Percentiles rank a stretch among this genome's conserved stretches.
phyloP scores from a whole-genome alignment of 2,113 vertebrate species.

The Oreochromis tanganicae region DNA sequence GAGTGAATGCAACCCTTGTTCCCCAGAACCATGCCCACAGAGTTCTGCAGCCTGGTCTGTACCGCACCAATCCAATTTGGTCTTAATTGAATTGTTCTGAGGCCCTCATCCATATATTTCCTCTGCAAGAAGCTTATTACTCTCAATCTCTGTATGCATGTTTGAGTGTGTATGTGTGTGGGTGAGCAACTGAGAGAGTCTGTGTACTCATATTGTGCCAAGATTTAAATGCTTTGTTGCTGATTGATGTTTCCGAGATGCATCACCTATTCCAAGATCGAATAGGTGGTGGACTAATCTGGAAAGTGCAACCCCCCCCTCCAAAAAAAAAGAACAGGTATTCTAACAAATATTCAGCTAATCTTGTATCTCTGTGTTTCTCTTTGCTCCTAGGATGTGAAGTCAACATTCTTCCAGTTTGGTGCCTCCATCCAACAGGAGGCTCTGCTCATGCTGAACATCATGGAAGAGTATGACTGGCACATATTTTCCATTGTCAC shows the following conservation, averaged over 20 bases:
- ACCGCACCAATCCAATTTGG: conserved; percentile 61
- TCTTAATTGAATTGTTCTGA: conserved; percentile 62
- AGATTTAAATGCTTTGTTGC: conserved; percentile 1
- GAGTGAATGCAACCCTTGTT: conserved; percentile 14
- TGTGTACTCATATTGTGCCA: background rate
- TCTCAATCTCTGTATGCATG: conserved; percentile 10
- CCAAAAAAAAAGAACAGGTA: background rate
- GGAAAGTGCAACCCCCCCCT: background rate
- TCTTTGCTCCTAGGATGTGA: conserved; percentile 79
- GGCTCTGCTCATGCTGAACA: conserved; percentile 92
- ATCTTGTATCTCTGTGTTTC: background rate
- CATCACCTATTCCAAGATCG: background rate
- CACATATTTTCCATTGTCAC: conserved; percentile 96
- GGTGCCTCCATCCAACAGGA: conserved; percentile 98
- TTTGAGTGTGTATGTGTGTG: conserved; percentile 1
- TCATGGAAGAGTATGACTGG: conserved; percentile 99
- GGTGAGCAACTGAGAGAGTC: background rate
- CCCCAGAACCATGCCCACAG: conserved; percentile 13
- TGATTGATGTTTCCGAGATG: conserved; percentile 10
- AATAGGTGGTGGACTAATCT: background rate
- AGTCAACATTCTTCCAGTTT: conserved; percentile 97
- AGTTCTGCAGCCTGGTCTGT: conserved; percentile 24
- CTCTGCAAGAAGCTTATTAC: conserved; percentile 27
- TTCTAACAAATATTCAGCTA: background rate
- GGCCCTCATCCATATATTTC: conserved; percentile 50